A percentile compares a stretch with the other conserved stretches of the same genome.
phyloP scores from a whole-genome alignment of 35 echinoderm and acorn worm genomes.

The Hemicentrotus pulcherrimus region DNA sequence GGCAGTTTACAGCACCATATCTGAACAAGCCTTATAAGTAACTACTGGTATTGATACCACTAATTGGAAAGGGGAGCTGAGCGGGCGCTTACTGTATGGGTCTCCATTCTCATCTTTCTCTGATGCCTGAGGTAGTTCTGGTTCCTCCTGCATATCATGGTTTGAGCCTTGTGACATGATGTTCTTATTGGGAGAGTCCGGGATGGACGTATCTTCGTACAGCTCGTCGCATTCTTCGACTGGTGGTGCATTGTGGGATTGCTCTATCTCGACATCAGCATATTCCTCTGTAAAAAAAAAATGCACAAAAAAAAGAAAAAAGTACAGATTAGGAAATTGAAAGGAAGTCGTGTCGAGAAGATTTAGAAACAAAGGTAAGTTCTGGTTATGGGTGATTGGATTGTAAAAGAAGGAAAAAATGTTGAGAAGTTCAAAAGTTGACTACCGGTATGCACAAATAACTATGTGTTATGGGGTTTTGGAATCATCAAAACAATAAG shows the following conservation, averaged over 20 bases:
- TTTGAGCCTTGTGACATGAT: constrained; percentile 18
- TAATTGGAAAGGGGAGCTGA: neutral
- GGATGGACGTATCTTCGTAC: constrained; percentile 23
- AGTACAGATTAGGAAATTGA: too few relatives aligned
- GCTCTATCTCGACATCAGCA: constrained; percentile 36
- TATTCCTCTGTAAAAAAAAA: constrained; percentile 23
- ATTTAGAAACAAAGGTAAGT: too few relatives aligned
- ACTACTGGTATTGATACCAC: too few relatives aligned
- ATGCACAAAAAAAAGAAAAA: neutral
- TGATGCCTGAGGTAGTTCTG: constrained; percentile 10
- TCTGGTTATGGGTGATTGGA: too few relatives aligned
- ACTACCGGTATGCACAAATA: too few relatives aligned
- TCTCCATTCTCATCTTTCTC: constrained; percentile 33
- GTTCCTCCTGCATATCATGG: constrained; percentile 12
- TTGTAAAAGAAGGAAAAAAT: too few relatives aligned
- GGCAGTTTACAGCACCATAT: neutral
- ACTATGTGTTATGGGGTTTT: too few relatives aligned
- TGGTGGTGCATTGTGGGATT: neutral
- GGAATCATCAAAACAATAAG: too few relatives aligned
- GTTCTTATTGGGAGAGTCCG: constrained; percentile 47
- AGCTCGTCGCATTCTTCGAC: constrained; percentile 5
- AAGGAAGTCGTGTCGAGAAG: too few relatives aligned
- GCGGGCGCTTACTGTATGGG: constrained; percentile 3
- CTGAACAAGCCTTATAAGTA: neutral
- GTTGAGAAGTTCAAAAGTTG: too few relatives aligned